Evolutionary conservation across 1,140 invertebrate species (phyloP), one percentile per base, ranked within the genome.

Genomic region (Manduca sexta): DNA sequence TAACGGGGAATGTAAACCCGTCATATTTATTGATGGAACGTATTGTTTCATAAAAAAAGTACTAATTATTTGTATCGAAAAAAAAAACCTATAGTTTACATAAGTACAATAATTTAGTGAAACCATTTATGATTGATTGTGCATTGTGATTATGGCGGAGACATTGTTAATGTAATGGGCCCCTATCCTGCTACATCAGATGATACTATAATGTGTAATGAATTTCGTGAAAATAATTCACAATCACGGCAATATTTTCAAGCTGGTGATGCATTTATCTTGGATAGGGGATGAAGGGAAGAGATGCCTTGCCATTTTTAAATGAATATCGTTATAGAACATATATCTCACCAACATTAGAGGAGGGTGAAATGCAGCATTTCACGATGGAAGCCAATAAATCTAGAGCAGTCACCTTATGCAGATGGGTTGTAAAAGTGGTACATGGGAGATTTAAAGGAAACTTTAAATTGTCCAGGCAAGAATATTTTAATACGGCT

Each of bases 231-330:
- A 13, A 16, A 16, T 10, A 30, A 38, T n/a, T 12, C 16, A 3
- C 14, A 15, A 8, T 10, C 44, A 2, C 10, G 34, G 30, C 3
- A 2, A 5, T 50, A 30, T 38, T 50, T 44, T 30, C 6, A n/a
- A 17, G 16, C 34, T 11, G 16, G 13, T 33, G 49, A 46, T 17
- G 16, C 29, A 15, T 52, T 52, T 34, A 46, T 42, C 10, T 21
- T 52, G n/a, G 49, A 52, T n/a, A 44, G 48, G 29, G 40, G 48
- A 2, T 50, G 43, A 10, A 38, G 48, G 10, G 48, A 50, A 26
- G 21, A 26, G 21, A 26, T 26, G 0, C 21, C 21, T 26, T 1
- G 21, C 21, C 1, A 26, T 26, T 26, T 26, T 2, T 26, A 26
- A 1, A 26, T 8, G 0, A 26, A 8, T 26, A 8, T 26, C 0